A percentile compares a stretch with the other conserved stretches of the same genome.
phyloP scores from a whole-genome alignment of 2,113 vertebrate species.

The Phoenicopterus ruber region DNA sequence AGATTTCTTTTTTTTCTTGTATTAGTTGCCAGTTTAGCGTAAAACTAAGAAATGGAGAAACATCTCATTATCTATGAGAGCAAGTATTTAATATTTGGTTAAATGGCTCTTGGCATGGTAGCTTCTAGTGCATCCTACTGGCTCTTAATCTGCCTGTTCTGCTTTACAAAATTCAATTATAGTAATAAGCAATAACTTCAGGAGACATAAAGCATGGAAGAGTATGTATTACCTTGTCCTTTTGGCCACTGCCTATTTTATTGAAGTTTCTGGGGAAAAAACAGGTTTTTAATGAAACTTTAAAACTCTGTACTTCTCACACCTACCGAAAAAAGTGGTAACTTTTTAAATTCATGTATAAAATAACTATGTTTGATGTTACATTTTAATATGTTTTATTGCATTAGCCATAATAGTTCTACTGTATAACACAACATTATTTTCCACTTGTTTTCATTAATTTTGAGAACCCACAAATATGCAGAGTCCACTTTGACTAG shows the following conservation, averaged over 20 bases:
- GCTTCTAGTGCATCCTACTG: constrained; percentile 37
- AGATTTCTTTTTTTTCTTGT: neutral
- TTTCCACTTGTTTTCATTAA: neutral
- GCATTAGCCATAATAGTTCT: neutral
- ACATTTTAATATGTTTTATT: neutral
- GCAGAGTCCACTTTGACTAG: neutral
- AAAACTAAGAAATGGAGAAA: constrained; percentile 30
- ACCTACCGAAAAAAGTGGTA: neutral
- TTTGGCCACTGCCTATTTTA: neutral
- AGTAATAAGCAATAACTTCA: constrained; percentile 43
- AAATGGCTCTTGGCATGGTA: constrained; percentile 45
- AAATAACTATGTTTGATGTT: neutral
- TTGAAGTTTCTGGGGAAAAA: neutral
- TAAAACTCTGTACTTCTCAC: neutral
- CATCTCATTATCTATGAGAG: constrained; percentile 27
- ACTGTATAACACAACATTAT: neutral
- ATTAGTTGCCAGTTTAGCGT: constrained; percentile 25
- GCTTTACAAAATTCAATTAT: constrained; percentile 56
- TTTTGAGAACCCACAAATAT: neutral
- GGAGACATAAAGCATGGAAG: neutral
- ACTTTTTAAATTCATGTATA: neutral
- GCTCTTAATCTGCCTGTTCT: constrained; percentile 58
- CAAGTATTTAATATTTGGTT: constrained; percentile 55
- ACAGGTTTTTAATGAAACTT: neutral
- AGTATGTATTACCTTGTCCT: neutral